These are phyloP conservation scores for Prolemur simus DNA, from an alignment of 2,113 vertebrate species.

Conservation along the genomic window DNA sequence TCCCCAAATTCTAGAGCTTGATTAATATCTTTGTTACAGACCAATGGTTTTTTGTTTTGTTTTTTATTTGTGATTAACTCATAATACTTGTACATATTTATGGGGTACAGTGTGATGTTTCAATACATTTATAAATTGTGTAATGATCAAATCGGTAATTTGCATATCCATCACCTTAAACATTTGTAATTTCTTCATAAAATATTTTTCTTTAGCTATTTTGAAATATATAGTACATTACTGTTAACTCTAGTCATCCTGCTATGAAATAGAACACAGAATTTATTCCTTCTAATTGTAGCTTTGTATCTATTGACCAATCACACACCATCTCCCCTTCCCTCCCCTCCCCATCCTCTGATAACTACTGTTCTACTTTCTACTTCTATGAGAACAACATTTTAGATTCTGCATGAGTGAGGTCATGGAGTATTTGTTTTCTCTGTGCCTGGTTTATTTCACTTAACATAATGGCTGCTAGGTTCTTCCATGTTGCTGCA, in stretches of 20 bases:
- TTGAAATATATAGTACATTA: background rate
- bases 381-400: background rate
- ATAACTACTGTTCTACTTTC: background rate
- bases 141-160: background rate
- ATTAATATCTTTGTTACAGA: background rate
- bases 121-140: background rate
- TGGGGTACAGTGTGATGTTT: background rate
- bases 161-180: background rate
- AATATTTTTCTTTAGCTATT: background rate
- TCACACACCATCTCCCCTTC: background rate
- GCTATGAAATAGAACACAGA: background rate
- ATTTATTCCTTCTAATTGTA: background rate
- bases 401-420: background rate
- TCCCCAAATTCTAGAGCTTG: background rate
- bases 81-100: background rate
- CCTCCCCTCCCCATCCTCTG: background rate
- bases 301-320: background rate
- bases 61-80: background rate
- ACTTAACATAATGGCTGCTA: background rate
- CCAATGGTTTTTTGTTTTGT: background rate
- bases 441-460: background rate
- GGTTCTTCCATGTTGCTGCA: background rate
- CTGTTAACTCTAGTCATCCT: background rate
- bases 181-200: background rate
- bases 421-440: background rate